A percentile compares a stretch with the other conserved stretches of the same genome.
Evolutionary conservation across 2,797 vertebrate species (phyloP).

Genomic region (Pteropus rufus): DNA sequence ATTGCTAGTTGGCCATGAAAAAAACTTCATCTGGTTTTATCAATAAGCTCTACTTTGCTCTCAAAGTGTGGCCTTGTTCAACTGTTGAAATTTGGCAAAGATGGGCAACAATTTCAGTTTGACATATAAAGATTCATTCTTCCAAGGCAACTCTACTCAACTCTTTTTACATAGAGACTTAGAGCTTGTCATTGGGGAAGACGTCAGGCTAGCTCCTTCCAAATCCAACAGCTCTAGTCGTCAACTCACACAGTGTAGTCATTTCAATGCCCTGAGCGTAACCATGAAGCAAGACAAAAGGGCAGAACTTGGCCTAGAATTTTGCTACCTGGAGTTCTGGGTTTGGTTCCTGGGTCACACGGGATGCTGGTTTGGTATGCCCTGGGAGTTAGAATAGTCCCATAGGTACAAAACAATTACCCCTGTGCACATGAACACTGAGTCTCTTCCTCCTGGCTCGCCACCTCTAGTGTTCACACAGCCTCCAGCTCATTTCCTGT

Average conservation of each 20-base stretch:
- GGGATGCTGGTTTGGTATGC: neutral
- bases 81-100: neutral
- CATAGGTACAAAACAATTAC: neutral
- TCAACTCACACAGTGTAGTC: neutral
- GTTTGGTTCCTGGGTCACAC: neutral
- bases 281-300: neutral
- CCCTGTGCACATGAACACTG: neutral
- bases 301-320: neutral
- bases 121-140: neutral
- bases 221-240: neutral
- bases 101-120: neutral
- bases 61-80: neutral
- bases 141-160: neutral
- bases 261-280: neutral
- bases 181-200: neutral
- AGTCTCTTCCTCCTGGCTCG: neutral
- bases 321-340: neutral
- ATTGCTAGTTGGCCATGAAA: neutral
- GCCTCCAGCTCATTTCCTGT: neutral
- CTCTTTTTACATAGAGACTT: neutral
- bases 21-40: neutral
- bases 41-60: neutral
- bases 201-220: neutral
- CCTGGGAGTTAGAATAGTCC: neutral
- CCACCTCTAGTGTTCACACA: neutral